Conservation (phyloP, 2,113 vertebrate genomes). For the Panthera tigris region DNA sequence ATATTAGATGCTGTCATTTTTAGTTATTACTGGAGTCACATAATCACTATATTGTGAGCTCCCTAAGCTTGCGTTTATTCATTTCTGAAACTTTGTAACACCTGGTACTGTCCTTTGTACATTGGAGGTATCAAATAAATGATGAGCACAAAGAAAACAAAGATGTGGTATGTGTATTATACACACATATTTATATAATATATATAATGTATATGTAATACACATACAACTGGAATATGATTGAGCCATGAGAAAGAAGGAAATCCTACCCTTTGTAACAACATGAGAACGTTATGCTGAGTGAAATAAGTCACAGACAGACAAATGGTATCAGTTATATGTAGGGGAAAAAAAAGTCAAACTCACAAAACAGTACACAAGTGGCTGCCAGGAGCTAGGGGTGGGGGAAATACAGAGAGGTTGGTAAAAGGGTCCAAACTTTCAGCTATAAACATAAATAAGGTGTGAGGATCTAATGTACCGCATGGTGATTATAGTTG, state of each 20-base stretch:
- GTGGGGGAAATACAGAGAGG: not conserved
- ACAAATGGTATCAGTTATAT: not conserved
- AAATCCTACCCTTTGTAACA: not conserved
- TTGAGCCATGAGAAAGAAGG: not conserved
- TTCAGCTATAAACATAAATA: not conserved
- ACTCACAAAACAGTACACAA: not conserved
- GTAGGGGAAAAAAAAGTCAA: not conserved
- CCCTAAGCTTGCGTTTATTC: not conserved
- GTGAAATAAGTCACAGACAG: not conserved
- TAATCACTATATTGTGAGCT: not conserved
- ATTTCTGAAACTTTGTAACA: not conserved
- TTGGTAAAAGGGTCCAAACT: not conserved
- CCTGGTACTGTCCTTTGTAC: not conserved
- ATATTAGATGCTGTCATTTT: not conserved
- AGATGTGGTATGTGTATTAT: not conserved
- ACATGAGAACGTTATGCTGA: not conserved
- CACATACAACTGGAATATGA: not conserved
- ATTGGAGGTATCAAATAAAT: not conserved
- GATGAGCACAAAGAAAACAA: not conserved
- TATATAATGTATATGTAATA: not conserved
- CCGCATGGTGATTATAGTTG: not conserved
- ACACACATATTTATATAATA: not conserved
- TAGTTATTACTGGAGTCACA: not conserved
- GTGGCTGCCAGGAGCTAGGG: not conserved
- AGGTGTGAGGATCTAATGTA: not conserved